Evolutionary conservation across 2,113 vertebrate species (phyloP).

Genomic region (Salvelinus fontinalis): DNA sequence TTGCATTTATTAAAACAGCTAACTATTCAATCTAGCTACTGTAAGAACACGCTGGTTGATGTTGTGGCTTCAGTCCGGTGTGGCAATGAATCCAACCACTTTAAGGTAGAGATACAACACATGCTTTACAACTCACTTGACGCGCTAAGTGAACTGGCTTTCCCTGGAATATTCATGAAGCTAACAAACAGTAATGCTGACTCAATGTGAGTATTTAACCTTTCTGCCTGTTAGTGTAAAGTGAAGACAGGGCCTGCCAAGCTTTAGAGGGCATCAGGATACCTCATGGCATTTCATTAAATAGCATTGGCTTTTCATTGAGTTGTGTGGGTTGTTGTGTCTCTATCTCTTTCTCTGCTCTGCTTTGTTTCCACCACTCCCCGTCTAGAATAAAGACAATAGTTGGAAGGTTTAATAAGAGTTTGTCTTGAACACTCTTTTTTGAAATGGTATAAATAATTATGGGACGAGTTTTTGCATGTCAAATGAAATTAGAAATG

Average conservation of each 20-base stretch:
- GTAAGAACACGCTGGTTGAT: neutral
- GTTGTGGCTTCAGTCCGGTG: neutral
- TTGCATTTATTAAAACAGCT: no score
- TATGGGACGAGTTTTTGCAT: neutral
- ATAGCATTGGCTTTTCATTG: conserved; percentile 36
- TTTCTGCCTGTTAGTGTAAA: conserved; percentile 50
- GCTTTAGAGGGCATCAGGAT: conserved; percentile 4
- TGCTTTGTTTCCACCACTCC: conserved; percentile 6
- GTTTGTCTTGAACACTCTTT: neutral
- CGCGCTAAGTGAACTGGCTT: conserved; percentile 25
- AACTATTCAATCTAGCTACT: neutral
- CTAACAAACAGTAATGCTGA: conserved; percentile 25
- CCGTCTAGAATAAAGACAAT: conserved; percentile 42
- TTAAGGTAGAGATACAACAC: conserved; percentile 2
- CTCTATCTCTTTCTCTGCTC: conserved; percentile 21
- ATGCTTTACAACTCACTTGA: conserved; percentile 11
- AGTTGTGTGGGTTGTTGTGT: neutral
- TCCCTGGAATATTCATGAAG: conserved; percentile 51
- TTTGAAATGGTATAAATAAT: conserved; percentile 33
- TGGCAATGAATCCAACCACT: conserved; percentile 15
- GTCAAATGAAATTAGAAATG: neutral
- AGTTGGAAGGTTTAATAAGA: conserved; percentile 23
- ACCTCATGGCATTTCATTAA: conserved; percentile 52
- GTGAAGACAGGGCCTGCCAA: conserved; percentile 38
- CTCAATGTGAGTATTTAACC: conserved; percentile 51